A percentile compares a stretch with the other conserved stretches of the same genome.
Evolutionary conservation across 2,113 vertebrate genomes (phyloP).

Genomic region (Nycticebus coucang): DNA sequence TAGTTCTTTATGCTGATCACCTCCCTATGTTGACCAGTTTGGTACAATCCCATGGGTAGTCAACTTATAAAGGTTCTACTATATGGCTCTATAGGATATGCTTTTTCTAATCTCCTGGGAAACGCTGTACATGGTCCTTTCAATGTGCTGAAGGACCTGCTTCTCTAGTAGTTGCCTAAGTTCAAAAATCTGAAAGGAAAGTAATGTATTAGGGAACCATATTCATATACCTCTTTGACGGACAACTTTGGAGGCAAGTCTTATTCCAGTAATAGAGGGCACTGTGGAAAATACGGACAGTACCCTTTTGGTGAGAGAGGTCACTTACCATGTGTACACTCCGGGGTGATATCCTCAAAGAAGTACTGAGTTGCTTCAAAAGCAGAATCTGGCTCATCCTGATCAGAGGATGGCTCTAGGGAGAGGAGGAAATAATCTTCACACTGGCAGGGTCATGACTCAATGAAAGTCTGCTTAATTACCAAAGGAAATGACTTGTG

Average conservation of each 20-base stretch:
- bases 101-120: neutral
- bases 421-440: neutral
- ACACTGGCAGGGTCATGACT: accelerated
- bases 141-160: neutral
- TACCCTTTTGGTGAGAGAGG: neutral
- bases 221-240: neutral
- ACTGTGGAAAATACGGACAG: neutral
- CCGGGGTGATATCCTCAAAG: constrained; percentile 98
- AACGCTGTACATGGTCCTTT: neutral
- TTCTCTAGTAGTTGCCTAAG: neutral
- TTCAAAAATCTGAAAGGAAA: neutral
- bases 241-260: neutral
- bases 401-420: constrained; percentile 90
- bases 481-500: neutral
- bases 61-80: no score
- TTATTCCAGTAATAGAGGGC: neutral
- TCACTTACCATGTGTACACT: constrained; percentile 92
- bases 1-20: no score
- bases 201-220: neutral
- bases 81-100: accelerated
- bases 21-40: no score
- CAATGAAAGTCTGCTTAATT: neutral
- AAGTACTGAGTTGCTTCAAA: constrained; percentile 99
- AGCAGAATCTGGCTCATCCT: constrained; percentile 97
- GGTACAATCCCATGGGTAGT: no score